A percentile compares a stretch with the other conserved stretches of the same genome.
phyloP scores from a whole-genome alignment of 1,140 invertebrate species.

The Notospermus geniculatus region DNA sequence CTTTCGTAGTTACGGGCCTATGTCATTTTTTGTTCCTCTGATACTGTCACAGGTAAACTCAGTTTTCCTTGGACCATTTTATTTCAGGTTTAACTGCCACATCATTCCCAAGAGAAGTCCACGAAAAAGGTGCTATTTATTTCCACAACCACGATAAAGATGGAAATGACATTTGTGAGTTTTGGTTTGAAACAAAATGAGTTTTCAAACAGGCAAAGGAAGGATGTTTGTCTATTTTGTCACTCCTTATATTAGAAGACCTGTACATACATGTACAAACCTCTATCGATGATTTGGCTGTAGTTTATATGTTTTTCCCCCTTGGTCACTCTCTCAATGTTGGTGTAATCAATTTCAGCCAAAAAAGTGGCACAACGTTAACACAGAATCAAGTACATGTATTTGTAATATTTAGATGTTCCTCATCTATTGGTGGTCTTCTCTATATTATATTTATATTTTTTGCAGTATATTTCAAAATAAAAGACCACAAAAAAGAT shows the following conservation, averaged over 20 bases:
- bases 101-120: constrained; percentile 68
- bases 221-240: too few species aligned
- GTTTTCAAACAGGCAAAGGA: too few species aligned
- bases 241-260: too few species aligned
- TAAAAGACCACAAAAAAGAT: constrained; percentile 64
- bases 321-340: too few species aligned
- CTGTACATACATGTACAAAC: too few species aligned
- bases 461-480: constrained; percentile 44
- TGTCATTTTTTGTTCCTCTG: too few species aligned
- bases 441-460: not conserved
- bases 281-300: too few species aligned
- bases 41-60: too few species aligned
- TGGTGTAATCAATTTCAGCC: too few species aligned
- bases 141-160: constrained; percentile 75
- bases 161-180: constrained; percentile 62
- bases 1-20: too few species aligned
- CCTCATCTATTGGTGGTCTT: not conserved
- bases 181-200: too few species aligned
- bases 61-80: not conserved
- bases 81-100: constrained; percentile 67
- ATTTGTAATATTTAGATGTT: not conserved
- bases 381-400: not conserved
- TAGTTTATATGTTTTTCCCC: too few species aligned
- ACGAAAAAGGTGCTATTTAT: constrained; percentile 75
- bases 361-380: not conserved